Evolutionary conservation across 1,140 invertebrate species (phyloP).

Genomic region (Metaphire vulgaris): DNA sequence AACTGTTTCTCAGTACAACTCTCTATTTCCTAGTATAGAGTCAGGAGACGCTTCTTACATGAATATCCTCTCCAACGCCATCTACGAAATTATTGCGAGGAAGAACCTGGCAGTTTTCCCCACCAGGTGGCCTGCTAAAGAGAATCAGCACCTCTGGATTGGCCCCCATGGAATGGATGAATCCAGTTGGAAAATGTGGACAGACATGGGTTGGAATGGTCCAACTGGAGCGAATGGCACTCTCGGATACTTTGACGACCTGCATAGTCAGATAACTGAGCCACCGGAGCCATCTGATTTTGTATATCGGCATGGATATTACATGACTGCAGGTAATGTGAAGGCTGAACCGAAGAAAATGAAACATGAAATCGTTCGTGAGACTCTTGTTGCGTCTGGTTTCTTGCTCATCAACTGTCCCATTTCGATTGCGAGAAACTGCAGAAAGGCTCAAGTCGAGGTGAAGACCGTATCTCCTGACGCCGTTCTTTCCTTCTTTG

Average conservation of each 20-base stretch:
- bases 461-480: slow-evolving; percentile 13
- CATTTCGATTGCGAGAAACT: slow-evolving; percentile 5
- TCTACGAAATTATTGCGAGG: not conserved
- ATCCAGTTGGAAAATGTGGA: not conserved
- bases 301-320: not conserved
- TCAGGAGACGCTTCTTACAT: not conserved
- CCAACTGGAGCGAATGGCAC: not conserved
- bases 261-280: not conserved
- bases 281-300: too few species aligned
- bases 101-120: not conserved
- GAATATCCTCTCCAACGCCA: not conserved
- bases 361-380: not conserved
- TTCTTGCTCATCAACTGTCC: slow-evolving; percentile 22
- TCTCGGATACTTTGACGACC: not conserved
- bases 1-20: not conserved
- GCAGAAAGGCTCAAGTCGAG: slow-evolving; percentile 8
- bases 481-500: not conserved
- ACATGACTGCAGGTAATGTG: not conserved
- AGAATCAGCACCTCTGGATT: not conserved
- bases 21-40: not conserved
- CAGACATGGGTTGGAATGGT: not conserved
- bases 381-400: slow-evolving; percentile 11
- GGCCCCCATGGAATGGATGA: not conserved
- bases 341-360: not conserved
- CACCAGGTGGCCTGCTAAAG: not conserved